Evolutionary conservation across 2,797 vertebrate genomes (phyloP).

Genomic region (Poecilia velifera): DNA sequence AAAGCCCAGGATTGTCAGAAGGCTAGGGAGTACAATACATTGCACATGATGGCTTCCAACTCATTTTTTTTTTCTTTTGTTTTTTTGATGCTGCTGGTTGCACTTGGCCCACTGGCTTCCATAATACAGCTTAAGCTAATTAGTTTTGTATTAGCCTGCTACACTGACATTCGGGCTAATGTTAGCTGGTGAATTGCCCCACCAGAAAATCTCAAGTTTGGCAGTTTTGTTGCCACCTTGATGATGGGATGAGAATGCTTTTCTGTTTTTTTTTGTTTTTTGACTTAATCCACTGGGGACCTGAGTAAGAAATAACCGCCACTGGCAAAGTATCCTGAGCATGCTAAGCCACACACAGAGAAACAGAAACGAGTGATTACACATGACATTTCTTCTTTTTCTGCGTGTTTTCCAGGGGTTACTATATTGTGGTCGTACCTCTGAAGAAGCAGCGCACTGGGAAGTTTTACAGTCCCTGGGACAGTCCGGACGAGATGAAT

Average conservation of each 20-base stretch:
- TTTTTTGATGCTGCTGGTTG: slow-evolving; percentile 65
- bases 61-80: slow-evolving; percentile 54
- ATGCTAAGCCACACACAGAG: slow-evolving; percentile 23
- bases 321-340: slow-evolving; percentile 39
- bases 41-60: slow-evolving; percentile 61
- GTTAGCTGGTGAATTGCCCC: slow-evolving; percentile 36
- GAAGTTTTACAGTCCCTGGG: slow-evolving; percentile 96
- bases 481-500: slow-evolving; percentile 98
- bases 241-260: slow-evolving; percentile 67
- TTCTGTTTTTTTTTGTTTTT: slow-evolving; percentile 30
- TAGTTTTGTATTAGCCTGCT: slow-evolving; percentile 73
- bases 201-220: slow-evolving; percentile 56
- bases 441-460: slow-evolving; percentile 95
- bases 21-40: slow-evolving; percentile 60
- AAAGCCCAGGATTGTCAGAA: slow-evolving; percentile 61
- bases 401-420: slow-evolving; percentile 83
- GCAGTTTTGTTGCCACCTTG: slow-evolving; percentile 52
- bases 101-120: slow-evolving; percentile 53
- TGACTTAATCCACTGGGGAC: slow-evolving; percentile 36
- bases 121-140: slow-evolving; percentile 77
- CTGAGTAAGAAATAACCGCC: slow-evolving; percentile 41
- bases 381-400: background rate
- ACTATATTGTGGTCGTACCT: slow-evolving; percentile 97
- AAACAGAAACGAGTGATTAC: background rate
- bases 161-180: slow-evolving; percentile 67